Evolutionary conservation across 2,113 vertebrate species (phyloP), one percentile per base, ranked within the genome.

Genomic region (Sinosuthora webbiana): DNA sequence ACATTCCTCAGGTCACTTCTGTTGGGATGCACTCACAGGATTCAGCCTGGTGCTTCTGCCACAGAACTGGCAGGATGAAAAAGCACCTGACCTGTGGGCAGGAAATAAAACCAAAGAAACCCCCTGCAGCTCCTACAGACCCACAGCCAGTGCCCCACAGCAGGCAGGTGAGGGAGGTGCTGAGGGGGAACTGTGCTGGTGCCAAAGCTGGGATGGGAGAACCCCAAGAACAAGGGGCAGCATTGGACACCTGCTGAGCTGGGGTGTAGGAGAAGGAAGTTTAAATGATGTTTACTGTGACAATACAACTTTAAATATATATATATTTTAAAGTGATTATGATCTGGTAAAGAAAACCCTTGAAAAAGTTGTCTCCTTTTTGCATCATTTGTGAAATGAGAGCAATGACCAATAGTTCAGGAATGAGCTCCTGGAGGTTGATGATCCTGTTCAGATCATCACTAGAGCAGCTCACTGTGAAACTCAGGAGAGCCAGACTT

Each of bases 81-180:
- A 80, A 83, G 33, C 39, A 24, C 15, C 1, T 8, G 41, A 33
- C 10, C 44, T 16, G 0, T 24, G 60, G 31, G 74, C 21, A 33
- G 15, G 74, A 45, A 92, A 8, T 8, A 28, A 39, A 52, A 9
- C 10, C 31, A 24, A 60, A 45, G 10, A 68, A 78, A 8, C 0
- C 3, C 2, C 50, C 19, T 28, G 49, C 4, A 37, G 0, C 47
- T 77, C 5, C 8, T 16, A 1, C 0, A 44, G 39, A 15, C 8
- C 53, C 24, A 1, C 8, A 62, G 20, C 8, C 37, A 37, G 21
- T 35, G 75, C 56, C 67, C 71, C 37, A 20, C 19, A n/a, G 1
- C 19, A 1, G 9, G 50, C 24, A 8, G 39, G 10, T 60, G 2
- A 13, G 44, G 75, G 28, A 7, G 47, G 11, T 23, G 55, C 37